Conservation (phyloP, 2,797 vertebrate genomes). For the Masticophis lateralis region DNA sequence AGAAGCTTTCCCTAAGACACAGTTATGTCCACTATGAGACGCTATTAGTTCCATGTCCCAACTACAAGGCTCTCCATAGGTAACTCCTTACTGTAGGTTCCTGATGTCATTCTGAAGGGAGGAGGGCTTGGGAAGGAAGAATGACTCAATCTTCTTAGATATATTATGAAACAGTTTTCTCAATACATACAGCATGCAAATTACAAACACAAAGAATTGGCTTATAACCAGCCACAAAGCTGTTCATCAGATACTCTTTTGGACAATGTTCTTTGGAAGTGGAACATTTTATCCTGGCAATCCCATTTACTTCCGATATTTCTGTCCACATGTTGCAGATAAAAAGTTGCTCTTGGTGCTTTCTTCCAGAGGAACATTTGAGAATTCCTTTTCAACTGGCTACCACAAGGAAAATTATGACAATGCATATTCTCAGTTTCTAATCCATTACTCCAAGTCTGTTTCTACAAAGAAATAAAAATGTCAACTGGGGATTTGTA, state of each 20-base stretch:
- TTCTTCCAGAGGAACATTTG: not conserved
- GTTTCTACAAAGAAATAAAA: slow-evolving; percentile 47
- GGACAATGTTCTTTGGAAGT: slow-evolving; percentile 30
- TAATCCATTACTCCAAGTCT: slow-evolving; percentile 36
- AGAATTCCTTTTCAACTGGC: slow-evolving; percentile 35
- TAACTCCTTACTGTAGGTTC: not conserved
- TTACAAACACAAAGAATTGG: slow-evolving; percentile 61
- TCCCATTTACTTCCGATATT: slow-evolving; percentile 41
- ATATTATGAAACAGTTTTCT: slow-evolving; percentile 46
- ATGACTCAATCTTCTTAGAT: slow-evolving; percentile 43
- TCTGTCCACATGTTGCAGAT: slow-evolving; percentile 41
- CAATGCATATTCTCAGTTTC: slow-evolving; percentile 41
- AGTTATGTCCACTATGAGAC: not conserved
- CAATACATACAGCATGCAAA: slow-evolving; percentile 53
- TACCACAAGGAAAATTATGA: slow-evolving; percentile 13
- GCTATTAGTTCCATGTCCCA: not conserved
- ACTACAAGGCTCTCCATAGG: not conserved
- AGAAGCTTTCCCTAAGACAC: not conserved
- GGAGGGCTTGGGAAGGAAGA: not conserved
- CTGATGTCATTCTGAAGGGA: slow-evolving; percentile 36
- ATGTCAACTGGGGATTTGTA: slow-evolving; percentile 34
- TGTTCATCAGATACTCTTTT: slow-evolving; percentile 57
- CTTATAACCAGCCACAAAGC: slow-evolving; percentile 49
- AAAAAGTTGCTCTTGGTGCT: slow-evolving; percentile 30
- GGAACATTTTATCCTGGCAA: slow-evolving; percentile 47